Conservation (phyloP, 2,113 vertebrate genomes). For the Chrysochloris asiatica region DNA sequence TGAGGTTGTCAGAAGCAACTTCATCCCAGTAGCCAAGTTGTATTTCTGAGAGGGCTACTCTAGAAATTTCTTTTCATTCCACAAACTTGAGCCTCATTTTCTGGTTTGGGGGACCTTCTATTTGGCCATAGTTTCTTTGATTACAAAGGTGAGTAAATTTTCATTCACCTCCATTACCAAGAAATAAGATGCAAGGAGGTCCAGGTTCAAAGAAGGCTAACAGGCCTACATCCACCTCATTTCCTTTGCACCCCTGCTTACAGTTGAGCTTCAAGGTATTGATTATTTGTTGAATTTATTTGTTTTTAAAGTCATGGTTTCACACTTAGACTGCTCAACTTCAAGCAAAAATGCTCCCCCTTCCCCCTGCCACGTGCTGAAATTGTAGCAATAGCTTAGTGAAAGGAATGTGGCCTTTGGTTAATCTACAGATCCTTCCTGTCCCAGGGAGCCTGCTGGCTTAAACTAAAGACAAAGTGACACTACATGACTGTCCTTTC, state of each 20-base stretch:
- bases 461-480: background rate
- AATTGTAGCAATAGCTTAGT: background rate
- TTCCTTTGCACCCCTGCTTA: background rate
- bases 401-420: background rate
- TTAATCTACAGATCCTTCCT: background rate
- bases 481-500: background rate
- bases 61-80: background rate
- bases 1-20: background rate
- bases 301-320: background rate
- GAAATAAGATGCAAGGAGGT: background rate
- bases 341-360: background rate
- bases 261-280: background rate
- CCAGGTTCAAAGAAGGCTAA: background rate
- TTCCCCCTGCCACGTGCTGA: no score
- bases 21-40: background rate
- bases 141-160: background rate
- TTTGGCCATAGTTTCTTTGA: background rate
- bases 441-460: background rate
- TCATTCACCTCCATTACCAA: background rate
- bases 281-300: background rate
- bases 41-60: background rate
- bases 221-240: background rate
- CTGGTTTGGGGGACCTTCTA: background rate
- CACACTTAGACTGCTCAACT: background rate
- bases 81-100: background rate